phyloP scores from a whole-genome alignment of 2,797 vertebrate species.

The Fratercula arctica region DNA sequence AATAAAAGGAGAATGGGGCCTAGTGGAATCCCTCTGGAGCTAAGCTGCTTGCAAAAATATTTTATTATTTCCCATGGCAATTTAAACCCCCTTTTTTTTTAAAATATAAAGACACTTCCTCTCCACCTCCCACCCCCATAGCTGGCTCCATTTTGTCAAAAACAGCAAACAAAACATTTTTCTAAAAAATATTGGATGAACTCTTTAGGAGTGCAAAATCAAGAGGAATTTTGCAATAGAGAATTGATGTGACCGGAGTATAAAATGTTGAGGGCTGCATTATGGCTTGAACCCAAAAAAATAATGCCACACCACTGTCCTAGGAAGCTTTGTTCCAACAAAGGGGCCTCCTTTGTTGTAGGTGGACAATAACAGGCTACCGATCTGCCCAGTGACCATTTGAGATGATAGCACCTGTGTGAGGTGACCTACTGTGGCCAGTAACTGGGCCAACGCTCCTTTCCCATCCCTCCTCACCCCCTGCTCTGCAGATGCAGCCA shows the following conservation, averaged over 20 bases:
- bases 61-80: not conserved
- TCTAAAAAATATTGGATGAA: not conserved
- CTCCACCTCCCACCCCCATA: not conserved
- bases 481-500: not conserved
- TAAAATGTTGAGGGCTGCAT: not conserved
- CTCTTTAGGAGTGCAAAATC: not conserved
- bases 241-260: not conserved
- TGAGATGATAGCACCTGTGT: too few species aligned
- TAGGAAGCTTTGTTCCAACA: not conserved
- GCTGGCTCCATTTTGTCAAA: not conserved
- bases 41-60: not conserved
- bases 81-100: not conserved
- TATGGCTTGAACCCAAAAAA: not conserved
- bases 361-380: not conserved
- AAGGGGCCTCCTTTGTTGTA: not conserved
- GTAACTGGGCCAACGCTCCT: not conserved
- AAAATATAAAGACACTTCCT: not conserved
- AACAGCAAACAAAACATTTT: not conserved
- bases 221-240: not conserved
- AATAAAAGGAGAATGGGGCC: not conserved
- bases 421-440: not conserved
- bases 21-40: not conserved
- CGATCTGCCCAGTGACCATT: not conserved
- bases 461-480: not conserved
- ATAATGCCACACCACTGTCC: not conserved